phyloP scores from a whole-genome alignment of 2,888 invertebrate genomes.

The Drosophila nr. perissopoda region DNA sequence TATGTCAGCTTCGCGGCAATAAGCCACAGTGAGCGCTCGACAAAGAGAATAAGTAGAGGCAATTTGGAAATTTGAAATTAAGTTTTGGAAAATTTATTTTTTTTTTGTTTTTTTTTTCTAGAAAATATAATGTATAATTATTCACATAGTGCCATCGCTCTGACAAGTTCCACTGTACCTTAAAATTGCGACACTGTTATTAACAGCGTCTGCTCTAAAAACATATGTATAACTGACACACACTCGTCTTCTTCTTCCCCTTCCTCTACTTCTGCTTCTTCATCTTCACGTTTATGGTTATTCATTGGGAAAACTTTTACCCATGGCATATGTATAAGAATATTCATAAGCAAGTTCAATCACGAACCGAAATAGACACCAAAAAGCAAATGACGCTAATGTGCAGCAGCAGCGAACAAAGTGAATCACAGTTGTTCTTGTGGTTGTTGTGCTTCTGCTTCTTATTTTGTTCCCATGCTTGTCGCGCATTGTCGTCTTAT shows the following conservation, averaged over 20 bases:
- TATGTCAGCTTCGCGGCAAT: neutral
- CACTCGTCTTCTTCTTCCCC: neutral
- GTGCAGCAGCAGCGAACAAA: slow-evolving; percentile 8
- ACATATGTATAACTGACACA: slow-evolving; percentile 26
- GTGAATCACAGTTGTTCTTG: slow-evolving; percentile 42
- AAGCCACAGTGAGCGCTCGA: neutral
- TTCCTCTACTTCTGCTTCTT: neutral
- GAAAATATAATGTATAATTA: neutral
- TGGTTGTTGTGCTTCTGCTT: slow-evolving; percentile 22
- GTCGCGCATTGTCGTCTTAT: slow-evolving; percentile 29
- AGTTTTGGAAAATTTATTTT: neutral
- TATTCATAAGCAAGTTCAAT: slow-evolving; percentile 21
- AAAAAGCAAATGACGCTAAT: slow-evolving; percentile 36
- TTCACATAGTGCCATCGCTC: neutral
- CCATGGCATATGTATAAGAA: neutral
- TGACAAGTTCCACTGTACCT: neutral
- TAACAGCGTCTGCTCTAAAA: slow-evolving; percentile 16
- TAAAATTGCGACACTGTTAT: slow-evolving; percentile 34
- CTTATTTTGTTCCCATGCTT: slow-evolving; percentile 17
- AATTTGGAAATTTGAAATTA: neutral
- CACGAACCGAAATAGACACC: slow-evolving; percentile 1
- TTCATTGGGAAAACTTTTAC: slow-evolving; percentile 33
- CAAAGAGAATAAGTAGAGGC: neutral
- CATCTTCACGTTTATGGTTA: slow-evolving; percentile 8
- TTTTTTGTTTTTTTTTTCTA: neutral